Base-by-base conservation (phyloP, 2,888 invertebrate species). In the Drosophila birchii region DNA sequence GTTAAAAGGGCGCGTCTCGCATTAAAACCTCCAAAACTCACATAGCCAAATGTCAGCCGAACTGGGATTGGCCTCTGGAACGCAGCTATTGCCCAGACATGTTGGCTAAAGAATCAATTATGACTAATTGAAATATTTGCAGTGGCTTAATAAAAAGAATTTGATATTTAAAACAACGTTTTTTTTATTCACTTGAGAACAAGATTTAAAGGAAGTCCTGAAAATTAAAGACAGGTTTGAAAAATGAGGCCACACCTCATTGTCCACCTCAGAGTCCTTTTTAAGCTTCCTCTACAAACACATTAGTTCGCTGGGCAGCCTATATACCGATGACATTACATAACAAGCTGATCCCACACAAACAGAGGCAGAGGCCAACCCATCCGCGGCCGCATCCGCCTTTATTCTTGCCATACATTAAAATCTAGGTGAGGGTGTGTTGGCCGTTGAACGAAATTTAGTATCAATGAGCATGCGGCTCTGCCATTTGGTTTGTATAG, bases 1-100 rank as follows among this genome's bases (percentile, higher is more conserved):
- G 81, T 88, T 78, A 86, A 90, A 90, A 90, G 90, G 90, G 90
- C 90, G 90, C 88, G 90, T 85, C 89, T 73, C 57, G 39, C 72
- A 75, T 78, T 84, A 86, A 81, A 72, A 80, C 78, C 59, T 43
- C 20, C 62, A 49, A 72, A 29, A 29, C 49, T 41, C 45, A 43
- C 58, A 58, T 26, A 43, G 34, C 61, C 41, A 75, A 68, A 75
- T 70, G 63, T 70, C 58, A 68, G 67, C 36, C 55, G 4, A 85
- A 78, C 69, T 74, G 83, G 88, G 88, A 75, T 88, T 83, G 88
- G 87, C 89, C 43, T 26, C 41, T 23, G 23, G 41, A 45, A 39
- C 16, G 29, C 34, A 68, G 38, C 26, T 51, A 32, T 49, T 64
- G 56, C 45, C 64, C 60, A 59, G 56, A 41, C 64, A 61, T 68